These are phyloP conservation scores for Tetragnatha montana DNA, from an alignment of 2,888 invertebrate genomes.

Conservation along the genomic window DNA sequence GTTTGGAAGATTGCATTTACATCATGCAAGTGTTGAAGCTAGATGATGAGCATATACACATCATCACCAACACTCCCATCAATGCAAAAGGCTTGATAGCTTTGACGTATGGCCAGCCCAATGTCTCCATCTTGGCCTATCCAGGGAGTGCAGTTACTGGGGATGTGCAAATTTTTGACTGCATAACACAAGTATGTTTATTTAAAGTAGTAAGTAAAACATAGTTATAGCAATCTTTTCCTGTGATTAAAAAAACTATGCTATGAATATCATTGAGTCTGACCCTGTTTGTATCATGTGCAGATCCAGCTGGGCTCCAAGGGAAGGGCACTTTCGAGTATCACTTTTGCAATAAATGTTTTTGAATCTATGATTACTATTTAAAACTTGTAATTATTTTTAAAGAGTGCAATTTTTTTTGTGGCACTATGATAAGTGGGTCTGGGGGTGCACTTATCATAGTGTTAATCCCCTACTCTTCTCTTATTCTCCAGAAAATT, in stretches of 20 bases:
- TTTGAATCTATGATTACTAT: no score
- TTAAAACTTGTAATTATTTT: no score
- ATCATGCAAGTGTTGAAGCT: constrained; percentile 15
- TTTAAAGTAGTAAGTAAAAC: not conserved
- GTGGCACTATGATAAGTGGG: no score
- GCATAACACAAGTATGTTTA: constrained; percentile 25
- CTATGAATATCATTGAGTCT: no score
- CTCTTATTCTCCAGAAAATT: no score
- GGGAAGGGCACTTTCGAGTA: no score
- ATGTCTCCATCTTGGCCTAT: constrained; percentile 39
- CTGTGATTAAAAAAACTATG: not conserved
- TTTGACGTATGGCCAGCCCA: constrained; percentile 6
- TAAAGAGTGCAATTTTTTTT: no score
- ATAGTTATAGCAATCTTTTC: not conserved
- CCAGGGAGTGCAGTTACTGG: constrained; percentile 54
- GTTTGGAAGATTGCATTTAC: constrained; percentile 54
- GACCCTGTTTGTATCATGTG: no score
- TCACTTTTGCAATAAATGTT: no score
- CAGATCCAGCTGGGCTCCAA: no score
- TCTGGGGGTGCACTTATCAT: no score
- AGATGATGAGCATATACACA: constrained; percentile 9
- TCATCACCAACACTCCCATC: constrained; percentile 42
- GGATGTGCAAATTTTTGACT: constrained; percentile 60
- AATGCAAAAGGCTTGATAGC: constrained; percentile 54
- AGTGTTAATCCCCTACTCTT: no score